Conservation (phyloP, 2,888 invertebrate species). For the Spicauda simplicius region DNA sequence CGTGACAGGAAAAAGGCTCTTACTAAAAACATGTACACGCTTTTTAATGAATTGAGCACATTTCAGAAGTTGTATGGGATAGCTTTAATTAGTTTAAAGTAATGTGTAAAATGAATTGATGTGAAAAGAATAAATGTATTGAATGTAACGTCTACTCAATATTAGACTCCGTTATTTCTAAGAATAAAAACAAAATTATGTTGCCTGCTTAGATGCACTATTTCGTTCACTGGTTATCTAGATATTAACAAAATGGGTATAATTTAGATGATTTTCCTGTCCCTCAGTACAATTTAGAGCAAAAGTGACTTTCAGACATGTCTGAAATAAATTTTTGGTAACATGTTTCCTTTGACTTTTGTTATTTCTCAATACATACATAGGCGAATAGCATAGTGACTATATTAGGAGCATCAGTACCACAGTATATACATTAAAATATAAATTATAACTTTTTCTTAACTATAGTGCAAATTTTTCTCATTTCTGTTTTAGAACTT, state of each 20-base stretch:
- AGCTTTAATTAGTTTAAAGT: slow-evolving; percentile 80
- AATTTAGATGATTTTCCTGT: not conserved
- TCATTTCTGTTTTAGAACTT: too few species aligned
- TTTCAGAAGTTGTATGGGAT: slow-evolving; percentile 81
- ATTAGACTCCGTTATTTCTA: not conserved
- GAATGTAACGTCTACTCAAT: slow-evolving; percentile 9
- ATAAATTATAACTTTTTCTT: too few species aligned
- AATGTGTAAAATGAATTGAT: slow-evolving; percentile 56
- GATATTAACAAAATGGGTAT: not conserved
- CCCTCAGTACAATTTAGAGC: too few species aligned
- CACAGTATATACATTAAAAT: too few species aligned
- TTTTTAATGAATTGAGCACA: slow-evolving; percentile 71
- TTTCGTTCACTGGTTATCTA: not conserved
- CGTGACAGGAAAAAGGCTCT: too few species aligned
- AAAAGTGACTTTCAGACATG: too few species aligned
- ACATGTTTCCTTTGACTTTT: too few species aligned
- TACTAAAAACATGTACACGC: slow-evolving; percentile 53
- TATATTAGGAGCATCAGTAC: too few species aligned
- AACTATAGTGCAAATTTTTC: too few species aligned
- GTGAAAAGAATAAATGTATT: slow-evolving; percentile 43
- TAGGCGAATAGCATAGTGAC: too few species aligned
- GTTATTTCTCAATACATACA: too few species aligned
- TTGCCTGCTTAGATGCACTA: slow-evolving; percentile 10
- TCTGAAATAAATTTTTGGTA: too few species aligned
- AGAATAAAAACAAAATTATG: not conserved